These are phyloP conservation scores for Caenorhabditis sulstoni DNA, from an alignment of 2,888 invertebrate genomes.

Conservation along the genomic window DNA sequence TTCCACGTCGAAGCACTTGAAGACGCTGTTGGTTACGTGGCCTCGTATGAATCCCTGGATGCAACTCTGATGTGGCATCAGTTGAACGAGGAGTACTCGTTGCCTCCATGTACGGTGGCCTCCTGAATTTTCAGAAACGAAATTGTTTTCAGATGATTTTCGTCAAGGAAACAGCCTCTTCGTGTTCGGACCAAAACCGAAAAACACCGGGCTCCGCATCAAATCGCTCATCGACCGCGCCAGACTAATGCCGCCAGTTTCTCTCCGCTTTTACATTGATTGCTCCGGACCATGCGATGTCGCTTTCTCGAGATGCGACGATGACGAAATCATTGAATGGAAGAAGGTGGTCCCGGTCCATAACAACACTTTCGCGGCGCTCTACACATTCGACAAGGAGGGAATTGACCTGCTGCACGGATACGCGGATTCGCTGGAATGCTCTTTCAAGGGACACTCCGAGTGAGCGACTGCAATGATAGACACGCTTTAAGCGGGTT, in stretches of 20 bases:
- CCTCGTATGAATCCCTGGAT: slow-evolving; percentile 1
- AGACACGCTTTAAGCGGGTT: too few relatives aligned
- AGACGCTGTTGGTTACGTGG: slow-evolving; percentile 24
- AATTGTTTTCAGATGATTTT: background rate
- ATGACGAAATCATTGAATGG: slow-evolving; percentile 10
- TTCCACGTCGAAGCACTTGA: slow-evolving; percentile 26
- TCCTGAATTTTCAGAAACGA: background rate
- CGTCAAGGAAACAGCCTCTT: background rate
- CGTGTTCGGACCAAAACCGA: background rate
- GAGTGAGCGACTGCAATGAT: background rate
- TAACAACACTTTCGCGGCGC: background rate
- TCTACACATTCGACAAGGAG: slow-evolving; percentile 30
- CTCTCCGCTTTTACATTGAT: slow-evolving; percentile 26
- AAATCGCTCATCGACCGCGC: background rate
- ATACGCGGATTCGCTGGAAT: background rate
- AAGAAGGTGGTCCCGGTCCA: background rate
- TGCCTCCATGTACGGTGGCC: background rate
- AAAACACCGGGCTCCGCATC: background rate
- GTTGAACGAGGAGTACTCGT: slow-evolving; percentile 14
- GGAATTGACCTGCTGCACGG: slow-evolving; percentile 12
- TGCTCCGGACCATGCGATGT: slow-evolving; percentile 4
- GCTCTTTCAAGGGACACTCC: background rate
- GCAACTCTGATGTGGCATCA: slow-evolving; percentile 14
- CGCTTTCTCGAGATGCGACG: slow-evolving; percentile 2
- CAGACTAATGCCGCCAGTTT: background rate